Percentiles rank a stretch among this genome's conserved stretches.
Conservation (phyloP, 2,113 vertebrate species). For the Forbesichthys agassizii region DNA sequence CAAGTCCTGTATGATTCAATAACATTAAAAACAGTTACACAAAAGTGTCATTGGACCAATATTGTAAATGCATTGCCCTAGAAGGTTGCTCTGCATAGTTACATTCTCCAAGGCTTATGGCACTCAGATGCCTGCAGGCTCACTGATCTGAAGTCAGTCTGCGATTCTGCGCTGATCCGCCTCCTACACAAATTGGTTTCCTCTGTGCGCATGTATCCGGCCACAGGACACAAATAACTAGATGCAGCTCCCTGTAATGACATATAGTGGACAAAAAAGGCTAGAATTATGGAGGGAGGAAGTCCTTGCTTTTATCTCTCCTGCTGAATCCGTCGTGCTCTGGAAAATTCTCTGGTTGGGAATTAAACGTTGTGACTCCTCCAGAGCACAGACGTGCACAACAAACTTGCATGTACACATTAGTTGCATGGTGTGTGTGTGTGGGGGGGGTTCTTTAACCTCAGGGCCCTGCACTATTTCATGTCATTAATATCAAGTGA, state of each 20-base stretch:
- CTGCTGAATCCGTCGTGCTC: conserved; percentile 58
- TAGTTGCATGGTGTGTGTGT: conserved; percentile 5
- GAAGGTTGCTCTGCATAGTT: neutral
- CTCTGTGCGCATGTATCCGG: conserved; percentile 74
- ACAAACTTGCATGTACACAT: conserved; percentile 44
- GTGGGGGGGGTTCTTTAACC: conserved; percentile 34
- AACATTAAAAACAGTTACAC: too few species aligned
- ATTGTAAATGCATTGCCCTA: too few species aligned
- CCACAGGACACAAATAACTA: conserved; percentile 79
- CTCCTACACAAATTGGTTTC: conserved; percentile 74
- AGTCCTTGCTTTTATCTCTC: conserved; percentile 67
- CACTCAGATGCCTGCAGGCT: conserved; percentile 51
- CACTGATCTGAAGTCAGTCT: conserved; percentile 56
- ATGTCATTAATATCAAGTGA: conserved; percentile 54
- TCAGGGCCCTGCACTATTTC: conserved; percentile 46
- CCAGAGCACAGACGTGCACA: conserved; percentile 11
- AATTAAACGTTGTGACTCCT: conserved; percentile 47
- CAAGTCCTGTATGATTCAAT: too few species aligned
- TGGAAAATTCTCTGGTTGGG: conserved; percentile 50
- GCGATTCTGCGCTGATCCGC: conserved; percentile 55
- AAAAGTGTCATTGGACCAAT: too few species aligned
- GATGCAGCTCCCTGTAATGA: conserved; percentile 75
- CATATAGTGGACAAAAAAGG: conserved; percentile 70
- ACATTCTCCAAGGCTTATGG: conserved; percentile 22
- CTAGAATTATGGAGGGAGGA: conserved; percentile 68